These are phyloP conservation scores for Anthonomus grandis DNA, from an alignment of 1,140 invertebrate species.

Conservation along the genomic window DNA sequence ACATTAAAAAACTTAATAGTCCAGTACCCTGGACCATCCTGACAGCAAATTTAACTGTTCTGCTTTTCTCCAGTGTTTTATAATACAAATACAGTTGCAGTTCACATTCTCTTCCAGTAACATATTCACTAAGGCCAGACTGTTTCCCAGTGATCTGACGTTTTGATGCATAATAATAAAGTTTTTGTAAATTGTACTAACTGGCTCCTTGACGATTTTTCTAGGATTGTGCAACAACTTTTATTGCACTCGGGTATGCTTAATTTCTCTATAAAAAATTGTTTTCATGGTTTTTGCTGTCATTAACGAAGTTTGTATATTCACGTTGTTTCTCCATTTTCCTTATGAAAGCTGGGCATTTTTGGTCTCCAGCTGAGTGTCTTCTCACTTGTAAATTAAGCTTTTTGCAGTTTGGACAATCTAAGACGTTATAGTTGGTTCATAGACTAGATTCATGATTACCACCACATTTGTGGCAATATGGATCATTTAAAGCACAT, in stretches of 20 bases:
- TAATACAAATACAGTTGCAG: slow-evolving; percentile 1
- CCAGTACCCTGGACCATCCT: too few species aligned
- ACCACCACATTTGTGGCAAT: not conserved
- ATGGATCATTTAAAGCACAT: not conserved
- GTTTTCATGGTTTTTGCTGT: not conserved
- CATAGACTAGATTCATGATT: not conserved
- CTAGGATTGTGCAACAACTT: not conserved
- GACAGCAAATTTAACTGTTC: slow-evolving; percentile 1
- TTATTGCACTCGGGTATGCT: not conserved
- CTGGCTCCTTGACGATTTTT: not conserved
- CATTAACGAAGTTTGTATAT: not conserved
- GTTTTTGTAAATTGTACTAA: too few species aligned
- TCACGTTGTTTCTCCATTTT: not conserved
- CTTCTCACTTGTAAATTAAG: not conserved
- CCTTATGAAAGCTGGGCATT: not conserved
- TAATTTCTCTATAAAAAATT: not conserved
- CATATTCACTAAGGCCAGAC: not conserved
- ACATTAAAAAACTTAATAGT: too few species aligned
- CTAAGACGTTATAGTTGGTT: not conserved
- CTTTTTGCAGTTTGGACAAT: not conserved
- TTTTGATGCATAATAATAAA: not conserved
- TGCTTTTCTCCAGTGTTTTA: slow-evolving; percentile 1
- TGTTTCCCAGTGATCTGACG: not conserved
- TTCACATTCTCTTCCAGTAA: not conserved
- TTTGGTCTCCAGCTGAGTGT: not conserved